Percentiles rank a stretch among this genome's conserved stretches.
These are phyloP conservation scores for Amblyraja radiata DNA, from an alignment of 2,797 vertebrate genomes.

Conservation along the genomic window DNA sequence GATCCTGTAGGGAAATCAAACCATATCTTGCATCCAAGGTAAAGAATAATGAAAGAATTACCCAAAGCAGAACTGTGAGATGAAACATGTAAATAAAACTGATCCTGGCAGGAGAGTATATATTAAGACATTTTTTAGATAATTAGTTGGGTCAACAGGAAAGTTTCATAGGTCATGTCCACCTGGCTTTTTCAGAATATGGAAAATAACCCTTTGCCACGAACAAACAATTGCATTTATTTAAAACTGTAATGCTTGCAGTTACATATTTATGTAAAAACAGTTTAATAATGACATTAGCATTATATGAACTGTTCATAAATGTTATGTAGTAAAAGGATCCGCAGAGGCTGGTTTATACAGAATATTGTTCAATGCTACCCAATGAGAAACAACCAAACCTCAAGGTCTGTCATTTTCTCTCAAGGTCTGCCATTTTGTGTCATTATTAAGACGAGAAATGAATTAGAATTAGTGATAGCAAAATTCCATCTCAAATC, in stretches of 20 bases:
- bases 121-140: not conserved
- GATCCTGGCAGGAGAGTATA: not conserved
- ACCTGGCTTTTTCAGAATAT: not conserved
- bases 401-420: not conserved
- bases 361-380: not conserved
- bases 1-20: not conserved
- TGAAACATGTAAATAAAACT: not conserved
- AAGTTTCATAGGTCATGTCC: not conserved
- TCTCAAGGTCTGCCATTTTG: not conserved
- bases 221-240: not conserved
- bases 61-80: not conserved
- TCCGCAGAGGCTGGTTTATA: no score
- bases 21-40: not conserved
- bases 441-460: not conserved
- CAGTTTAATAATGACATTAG: not conserved
- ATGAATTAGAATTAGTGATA: not conserved
- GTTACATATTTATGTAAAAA: not conserved
- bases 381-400: not conserved
- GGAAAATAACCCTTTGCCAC: not conserved
- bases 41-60: not conserved
- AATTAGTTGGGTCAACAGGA: not conserved
- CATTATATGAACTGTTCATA: not conserved
- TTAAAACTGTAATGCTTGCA: not conserved
- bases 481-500: not conserved
- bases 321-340: no score